These are phyloP conservation scores for Threskiornis aethiopicus DNA, from an alignment of 2,797 vertebrate species.

Conservation along the genomic window DNA sequence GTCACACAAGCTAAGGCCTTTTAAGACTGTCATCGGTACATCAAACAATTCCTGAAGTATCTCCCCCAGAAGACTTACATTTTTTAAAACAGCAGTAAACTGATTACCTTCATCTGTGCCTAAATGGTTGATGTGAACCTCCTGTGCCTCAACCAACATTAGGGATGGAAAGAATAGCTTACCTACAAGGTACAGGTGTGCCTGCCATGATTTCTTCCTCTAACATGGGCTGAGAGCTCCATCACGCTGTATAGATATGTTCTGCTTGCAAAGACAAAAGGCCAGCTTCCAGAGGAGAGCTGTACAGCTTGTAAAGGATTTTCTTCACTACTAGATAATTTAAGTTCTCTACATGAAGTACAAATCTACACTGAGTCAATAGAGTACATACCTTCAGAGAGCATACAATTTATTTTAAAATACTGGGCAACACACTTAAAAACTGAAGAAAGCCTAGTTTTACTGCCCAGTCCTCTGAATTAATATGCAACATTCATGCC, in stretches of 20 bases:
- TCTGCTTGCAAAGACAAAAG: not conserved
- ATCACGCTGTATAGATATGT: not conserved
- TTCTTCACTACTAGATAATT: not conserved
- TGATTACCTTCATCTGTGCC: not conserved
- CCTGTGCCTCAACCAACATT: not conserved
- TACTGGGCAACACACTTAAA: not conserved
- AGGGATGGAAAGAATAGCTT: not conserved
- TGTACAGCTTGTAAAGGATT: not conserved
- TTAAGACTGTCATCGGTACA: not conserved
- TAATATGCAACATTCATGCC: conserved; percentile 35
- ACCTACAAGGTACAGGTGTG: not conserved
- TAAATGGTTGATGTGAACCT: not conserved
- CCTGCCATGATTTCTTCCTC: not conserved
- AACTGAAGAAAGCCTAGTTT: not conserved
- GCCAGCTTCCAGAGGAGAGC: not conserved
- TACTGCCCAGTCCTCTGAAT: conserved; percentile 51
- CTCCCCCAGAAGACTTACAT: not conserved
- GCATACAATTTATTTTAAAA: not conserved
- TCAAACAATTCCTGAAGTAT: not conserved
- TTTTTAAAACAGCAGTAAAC: not conserved
- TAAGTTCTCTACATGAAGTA: not conserved
- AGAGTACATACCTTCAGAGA: not conserved
- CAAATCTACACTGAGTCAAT: not conserved
- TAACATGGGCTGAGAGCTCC: not conserved
- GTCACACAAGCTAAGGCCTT: not conserved